phyloP scores from a whole-genome alignment of 2,113 vertebrate species.

The Physeter macrocephalus region DNA sequence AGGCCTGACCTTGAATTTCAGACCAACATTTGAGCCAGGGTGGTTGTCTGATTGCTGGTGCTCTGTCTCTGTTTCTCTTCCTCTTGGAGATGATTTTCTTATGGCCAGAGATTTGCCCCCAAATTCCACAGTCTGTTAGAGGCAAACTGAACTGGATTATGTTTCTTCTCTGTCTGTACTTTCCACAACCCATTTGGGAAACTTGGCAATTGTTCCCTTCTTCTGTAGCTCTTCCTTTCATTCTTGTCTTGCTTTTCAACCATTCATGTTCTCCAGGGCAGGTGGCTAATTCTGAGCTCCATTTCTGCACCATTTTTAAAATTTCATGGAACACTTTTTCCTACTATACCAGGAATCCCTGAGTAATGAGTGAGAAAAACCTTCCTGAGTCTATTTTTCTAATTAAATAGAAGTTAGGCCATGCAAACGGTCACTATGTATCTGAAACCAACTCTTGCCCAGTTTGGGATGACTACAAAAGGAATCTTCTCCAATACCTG shows the following conservation, averaged over 20 bases:
- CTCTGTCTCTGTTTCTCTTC: fast-evolving
- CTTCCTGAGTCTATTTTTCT: not conserved
- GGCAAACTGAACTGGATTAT: not conserved
- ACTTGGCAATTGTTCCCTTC: fast-evolving
- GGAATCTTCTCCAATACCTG: not conserved
- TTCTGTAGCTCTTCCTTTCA: fast-evolving
- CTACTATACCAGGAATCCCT: not conserved
- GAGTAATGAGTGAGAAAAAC: not conserved
- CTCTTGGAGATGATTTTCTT: not conserved
- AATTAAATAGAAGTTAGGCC: not conserved
- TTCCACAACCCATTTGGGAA: fast-evolving
- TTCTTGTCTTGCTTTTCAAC: not conserved
- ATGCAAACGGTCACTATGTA: not conserved
- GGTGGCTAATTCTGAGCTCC: too few relatives aligned
- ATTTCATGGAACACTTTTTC: fast-evolving
- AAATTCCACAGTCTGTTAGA: too few relatives aligned
- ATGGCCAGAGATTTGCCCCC: not conserved
- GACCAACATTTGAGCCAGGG: fast-evolving
- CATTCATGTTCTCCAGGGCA: not conserved
- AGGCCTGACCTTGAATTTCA: not conserved
- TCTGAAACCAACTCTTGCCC: not conserved
- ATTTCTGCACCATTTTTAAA: not conserved
- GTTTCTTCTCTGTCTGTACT: fast-evolving
- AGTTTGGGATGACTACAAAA: not conserved
- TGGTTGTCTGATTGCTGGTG: fast-evolving